A percentile compares a stretch with the other conserved stretches of the same genome.
Evolutionary conservation across 2,113 vertebrate genomes (phyloP).

Genomic region (Arothron firmamentum): DNA sequence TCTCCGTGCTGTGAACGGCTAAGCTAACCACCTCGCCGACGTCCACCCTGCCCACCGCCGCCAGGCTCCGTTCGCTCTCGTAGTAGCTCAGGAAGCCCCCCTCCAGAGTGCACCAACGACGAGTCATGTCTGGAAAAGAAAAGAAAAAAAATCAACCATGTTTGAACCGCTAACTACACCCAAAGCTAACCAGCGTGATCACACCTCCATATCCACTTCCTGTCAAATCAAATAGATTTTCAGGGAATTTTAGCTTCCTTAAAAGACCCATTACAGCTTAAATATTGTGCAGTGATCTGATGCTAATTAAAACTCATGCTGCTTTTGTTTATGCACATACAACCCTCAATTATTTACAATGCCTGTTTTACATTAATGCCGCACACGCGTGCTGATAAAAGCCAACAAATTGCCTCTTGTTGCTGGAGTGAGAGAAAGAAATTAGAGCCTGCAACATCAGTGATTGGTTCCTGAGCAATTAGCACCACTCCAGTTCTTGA

Average conservation of each 20-base stretch:
- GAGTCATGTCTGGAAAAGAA: conserved; percentile 78
- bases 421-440: conserved; percentile 26
- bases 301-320: background rate
- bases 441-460: conserved; percentile 23
- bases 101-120: conserved; percentile 91
- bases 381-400: conserved; percentile 26
- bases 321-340: background rate
- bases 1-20: conserved; percentile 77
- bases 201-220: no score
- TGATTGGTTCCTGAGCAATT: conserved; percentile 47
- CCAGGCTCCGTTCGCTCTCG: conserved; percentile 81
- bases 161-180: background rate
- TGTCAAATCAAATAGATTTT: background rate
- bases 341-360: conserved; percentile 1
- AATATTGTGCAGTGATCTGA: conserved; percentile 9
- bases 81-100: conserved; percentile 91
- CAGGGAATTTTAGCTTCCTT: background rate
- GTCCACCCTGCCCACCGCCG: conserved; percentile 83
- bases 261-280: no score
- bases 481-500: conserved; percentile 30
- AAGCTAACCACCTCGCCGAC: conserved; percentile 82
- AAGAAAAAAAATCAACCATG: background rate
- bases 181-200: no score
- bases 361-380: background rate
- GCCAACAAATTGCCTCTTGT: conserved; percentile 26